Evolutionary conservation across 2,797 vertebrate species (phyloP), one percentile per base, ranked within the genome.

Genomic region (Champsocephalus esox): DNA sequence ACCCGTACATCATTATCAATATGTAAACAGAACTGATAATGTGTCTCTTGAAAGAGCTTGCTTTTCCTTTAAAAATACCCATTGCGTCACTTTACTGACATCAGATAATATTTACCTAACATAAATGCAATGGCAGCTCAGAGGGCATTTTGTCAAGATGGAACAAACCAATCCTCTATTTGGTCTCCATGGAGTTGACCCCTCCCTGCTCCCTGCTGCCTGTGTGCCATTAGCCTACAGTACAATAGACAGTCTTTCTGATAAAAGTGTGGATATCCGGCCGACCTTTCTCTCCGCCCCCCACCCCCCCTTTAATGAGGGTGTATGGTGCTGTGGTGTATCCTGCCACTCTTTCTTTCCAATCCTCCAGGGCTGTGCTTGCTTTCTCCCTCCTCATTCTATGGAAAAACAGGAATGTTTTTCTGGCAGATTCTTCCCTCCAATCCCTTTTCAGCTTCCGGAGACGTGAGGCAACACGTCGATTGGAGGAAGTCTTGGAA

Each of bases 241-340:
- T 82, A 88, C 87, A 92, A 92, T 85, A 83, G 70, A 75, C 82
- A 80, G 66, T 43, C 79, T 6, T 74, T 81, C 70, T 88, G 87
- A 90, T 90, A 84, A 86, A 87, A 86, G 83, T 75, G 84, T 84
- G 86, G 89, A 90, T 90, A 91, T 90, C 91, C 84, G 80, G 76
- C 82, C 70, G 66, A 79, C 75, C 78, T 28, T 81, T 83, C 85
- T 79, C 67, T 83, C 45, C 43, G 1, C 70, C 59, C 81, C 70
- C 63, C 78, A 48, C 70, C 59, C 81, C 70, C 78, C 51, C 63
- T 77, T 82, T 89, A 92, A 92, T 91, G 77, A 88, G 76, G 77
- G 85, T 87, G 81, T 88, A 70, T 75, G 72, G 49, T 62, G 73
- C 75, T 84, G 77, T 59, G 82, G 82, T 85, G 92, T 87, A 90